Conservation (phyloP, 92 coral and sea anemone genomes). For the Metridium senile region DNA sequence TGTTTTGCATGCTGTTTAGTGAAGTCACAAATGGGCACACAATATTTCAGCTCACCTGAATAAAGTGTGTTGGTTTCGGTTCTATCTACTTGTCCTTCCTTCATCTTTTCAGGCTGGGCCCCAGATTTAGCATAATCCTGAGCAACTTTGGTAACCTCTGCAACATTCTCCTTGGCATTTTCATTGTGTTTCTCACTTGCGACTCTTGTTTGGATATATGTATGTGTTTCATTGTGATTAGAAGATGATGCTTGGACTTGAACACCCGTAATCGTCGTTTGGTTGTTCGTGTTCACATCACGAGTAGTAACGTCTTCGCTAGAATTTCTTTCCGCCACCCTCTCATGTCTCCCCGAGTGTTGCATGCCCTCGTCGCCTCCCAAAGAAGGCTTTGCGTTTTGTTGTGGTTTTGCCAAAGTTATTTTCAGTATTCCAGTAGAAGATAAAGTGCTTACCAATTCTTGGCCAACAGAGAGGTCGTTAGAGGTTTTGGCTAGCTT, state of each 20-base stretch:
- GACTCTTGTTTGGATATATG: background rate
- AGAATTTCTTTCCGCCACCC: too few relatives aligned
- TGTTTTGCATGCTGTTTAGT: too few relatives aligned
- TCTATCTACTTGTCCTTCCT: background rate
- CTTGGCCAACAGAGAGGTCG: background rate
- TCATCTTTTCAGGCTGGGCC: conserved; percentile 16
- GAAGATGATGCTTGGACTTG: background rate
- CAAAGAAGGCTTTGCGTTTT: too few relatives aligned
- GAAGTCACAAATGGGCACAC: too few relatives aligned
- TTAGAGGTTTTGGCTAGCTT: background rate
- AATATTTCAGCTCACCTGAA: background rate
- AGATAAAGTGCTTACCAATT: background rate
- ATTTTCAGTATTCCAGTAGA: background rate
- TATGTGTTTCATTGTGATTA: background rate
- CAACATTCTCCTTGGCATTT: conserved; percentile 1
- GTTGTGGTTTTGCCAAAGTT: too few relatives aligned
- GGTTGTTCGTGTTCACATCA: too few relatives aligned
- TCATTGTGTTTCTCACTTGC: background rate
- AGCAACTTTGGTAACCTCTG: conserved; percentile 23
- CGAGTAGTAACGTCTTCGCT: too few relatives aligned
- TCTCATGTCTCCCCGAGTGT: too few relatives aligned
- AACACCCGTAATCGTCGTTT: too few relatives aligned
- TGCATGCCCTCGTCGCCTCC: too few relatives aligned
- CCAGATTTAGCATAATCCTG: conserved; percentile 31
- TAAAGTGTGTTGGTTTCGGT: background rate